Conservation (phyloP, 2,888 invertebrate species). For the Epistrophella euchroma region DNA sequence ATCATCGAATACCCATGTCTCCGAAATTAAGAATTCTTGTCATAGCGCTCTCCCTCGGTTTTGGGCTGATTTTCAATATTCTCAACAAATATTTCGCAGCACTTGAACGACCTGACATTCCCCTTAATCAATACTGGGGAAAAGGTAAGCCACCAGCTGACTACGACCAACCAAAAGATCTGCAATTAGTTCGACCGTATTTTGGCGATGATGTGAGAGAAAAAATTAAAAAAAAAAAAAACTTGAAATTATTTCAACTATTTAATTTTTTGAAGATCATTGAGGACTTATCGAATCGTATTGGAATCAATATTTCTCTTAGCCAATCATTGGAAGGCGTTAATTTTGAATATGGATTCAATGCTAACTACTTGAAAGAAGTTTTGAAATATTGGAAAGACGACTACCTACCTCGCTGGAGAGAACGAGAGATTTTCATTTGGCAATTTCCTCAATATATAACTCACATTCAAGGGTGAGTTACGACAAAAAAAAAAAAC, state of each 20-base stretch:
- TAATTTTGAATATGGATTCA: conserved; percentile 92
- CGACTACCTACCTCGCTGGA: conserved; percentile 89
- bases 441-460: conserved; percentile 91
- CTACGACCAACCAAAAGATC: conserved; percentile 71
- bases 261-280: conserved; percentile 84
- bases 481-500: background rate
- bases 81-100: conserved; percentile 77
- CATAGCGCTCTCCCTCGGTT: conserved; percentile 77
- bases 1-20: conserved; percentile 26
- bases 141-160: conserved; percentile 79
- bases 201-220: conserved; percentile 34
- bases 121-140: conserved; percentile 81
- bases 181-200: conserved; percentile 49
- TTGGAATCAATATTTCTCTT: conserved; percentile 84
- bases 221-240: background rate
- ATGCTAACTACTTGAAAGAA: conserved; percentile 87
- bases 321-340: conserved; percentile 87
- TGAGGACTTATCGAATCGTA: conserved; percentile 85
- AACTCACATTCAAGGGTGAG: conserved; percentile 89
- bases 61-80: conserved; percentile 78
- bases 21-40: conserved; percentile 25
- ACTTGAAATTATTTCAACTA: background rate
- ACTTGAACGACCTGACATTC: conserved; percentile 77
- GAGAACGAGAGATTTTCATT: conserved; percentile 87
- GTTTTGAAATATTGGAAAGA: conserved; percentile 92